phyloP scores from a whole-genome alignment of 1,140 invertebrate species.

The Cecropterus lyciades region DNA sequence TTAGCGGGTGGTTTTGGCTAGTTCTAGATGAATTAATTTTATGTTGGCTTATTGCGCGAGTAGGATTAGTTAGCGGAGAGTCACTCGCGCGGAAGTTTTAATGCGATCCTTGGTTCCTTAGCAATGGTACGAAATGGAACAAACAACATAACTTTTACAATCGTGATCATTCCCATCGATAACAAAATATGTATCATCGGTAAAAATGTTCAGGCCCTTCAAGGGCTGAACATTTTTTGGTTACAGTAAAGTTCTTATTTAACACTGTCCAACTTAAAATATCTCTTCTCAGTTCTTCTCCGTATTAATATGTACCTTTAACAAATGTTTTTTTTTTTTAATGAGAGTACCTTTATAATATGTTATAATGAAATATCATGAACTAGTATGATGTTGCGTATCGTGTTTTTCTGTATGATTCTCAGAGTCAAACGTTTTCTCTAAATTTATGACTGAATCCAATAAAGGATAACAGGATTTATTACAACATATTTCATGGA shows the following conservation, averaged over 20 bases:
- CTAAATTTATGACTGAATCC: slow-evolving; percentile 11
- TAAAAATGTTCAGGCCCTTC: too few species aligned
- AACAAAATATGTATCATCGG: too few species aligned
- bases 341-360: too few species aligned
- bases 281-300: too few species aligned
- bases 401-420: background rate
- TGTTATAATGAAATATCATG: too few species aligned
- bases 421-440: slow-evolving; percentile 1
- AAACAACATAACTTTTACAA: background rate
- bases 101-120: slow-evolving; percentile 12
- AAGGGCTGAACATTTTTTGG: too few species aligned
- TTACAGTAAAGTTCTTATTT: too few species aligned
- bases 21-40: slow-evolving; percentile 21
- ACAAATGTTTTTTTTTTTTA: too few species aligned
- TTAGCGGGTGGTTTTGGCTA: slow-evolving; percentile 1
- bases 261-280: too few species aligned
- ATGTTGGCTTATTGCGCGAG: slow-evolving; percentile 18
- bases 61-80: slow-evolving; percentile 5
- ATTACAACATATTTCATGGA: slow-evolving; percentile 11
- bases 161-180: too few species aligned
- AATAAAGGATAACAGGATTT: slow-evolving; percentile 20
- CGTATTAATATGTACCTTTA: too few species aligned
- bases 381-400: too few species aligned
- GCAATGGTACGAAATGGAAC: background rate
- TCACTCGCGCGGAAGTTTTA: slow-evolving; percentile 21